phyloP scores from a whole-genome alignment of 2,113 vertebrate genomes.

The Varanus salvator region DNA sequence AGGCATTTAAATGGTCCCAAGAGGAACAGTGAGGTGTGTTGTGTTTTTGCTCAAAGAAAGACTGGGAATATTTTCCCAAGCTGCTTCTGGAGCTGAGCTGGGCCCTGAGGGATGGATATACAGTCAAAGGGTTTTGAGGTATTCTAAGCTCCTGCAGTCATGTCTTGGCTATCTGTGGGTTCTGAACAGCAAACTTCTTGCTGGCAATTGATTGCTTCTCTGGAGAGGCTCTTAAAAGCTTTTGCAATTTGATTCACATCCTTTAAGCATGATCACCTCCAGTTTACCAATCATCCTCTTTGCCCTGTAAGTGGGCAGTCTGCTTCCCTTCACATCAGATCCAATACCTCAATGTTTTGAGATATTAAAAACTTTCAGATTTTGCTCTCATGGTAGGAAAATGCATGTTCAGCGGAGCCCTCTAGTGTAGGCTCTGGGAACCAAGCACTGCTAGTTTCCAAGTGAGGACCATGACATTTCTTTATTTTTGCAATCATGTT shows the following conservation, averaged over 20 bases:
- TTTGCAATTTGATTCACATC: background rate
- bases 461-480: background rate
- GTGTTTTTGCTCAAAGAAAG: constrained; percentile 14
- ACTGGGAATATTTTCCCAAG: background rate
- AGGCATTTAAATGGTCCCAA: constrained; percentile 20
- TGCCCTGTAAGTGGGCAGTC: background rate
- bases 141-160: background rate
- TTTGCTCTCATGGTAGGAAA: background rate
- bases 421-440: constrained; percentile 39
- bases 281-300: background rate
- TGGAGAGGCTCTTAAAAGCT: background rate
- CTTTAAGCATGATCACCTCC: background rate
- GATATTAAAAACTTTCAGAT: background rate
- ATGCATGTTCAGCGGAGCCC: constrained; percentile 50
- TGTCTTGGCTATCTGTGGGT: background rate
- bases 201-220: background rate
- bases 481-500: background rate
- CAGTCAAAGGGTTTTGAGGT: background rate
- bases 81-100: constrained; percentile 1
- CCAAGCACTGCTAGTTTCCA: background rate
- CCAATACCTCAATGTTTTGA: background rate
- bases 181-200: background rate
- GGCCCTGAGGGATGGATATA: background rate
- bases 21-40: background rate
- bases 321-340: background rate